Base-by-base conservation (phyloP, 37 sponge, comb jelly and placozoan species). In the Mnemiopsis leidyi region DNA sequence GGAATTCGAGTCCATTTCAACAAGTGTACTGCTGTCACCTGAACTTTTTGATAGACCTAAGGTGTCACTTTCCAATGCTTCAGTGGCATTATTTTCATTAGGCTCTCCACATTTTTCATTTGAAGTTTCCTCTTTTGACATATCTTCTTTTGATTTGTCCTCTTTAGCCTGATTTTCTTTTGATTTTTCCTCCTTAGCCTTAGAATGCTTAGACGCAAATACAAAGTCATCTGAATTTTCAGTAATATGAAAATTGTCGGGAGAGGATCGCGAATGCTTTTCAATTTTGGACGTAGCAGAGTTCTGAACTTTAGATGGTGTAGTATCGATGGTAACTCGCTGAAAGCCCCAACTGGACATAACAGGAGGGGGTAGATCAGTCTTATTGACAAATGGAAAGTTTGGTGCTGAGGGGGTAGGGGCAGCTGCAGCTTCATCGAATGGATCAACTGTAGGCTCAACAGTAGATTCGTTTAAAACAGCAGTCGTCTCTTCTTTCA, bases 221-320 rank as follows among this genome's bases (percentile, higher is more conserved):
- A 85, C 90, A 38, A 85, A 85, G 90, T 85, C 90, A 25, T 85
- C 90, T 40, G 90, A 85, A 25, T 85, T 85, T 39, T 85, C 90
- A 36, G 90, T 32, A 39, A 85, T 21, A 13, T 21, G 40, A 28
- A 40, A 85, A 40, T 26, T 85, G 23, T 85, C 90, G 16, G 90
- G 61, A 9, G 40, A 33, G 23, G 90, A 23, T 23, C 30, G 25
- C 9, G 79, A 31, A 28, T 26, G 36, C 18, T 77, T 77, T 1
- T 26, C 36, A 32, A 13, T 16, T 16, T 13, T 32, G 5, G 18
- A 31, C 36, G 9, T 32, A 13, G 36, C 32, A 34, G 20, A 77
- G 18, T 77, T 32, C 30, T 23, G 40, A 36, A 1, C 7, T 32
- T 28, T 1, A 5, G 61, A 40, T 21, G 90, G 48, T 39, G 21